Conservation (phyloP, 2,888 invertebrate genomes). For the Erannis defoliaria region DNA sequence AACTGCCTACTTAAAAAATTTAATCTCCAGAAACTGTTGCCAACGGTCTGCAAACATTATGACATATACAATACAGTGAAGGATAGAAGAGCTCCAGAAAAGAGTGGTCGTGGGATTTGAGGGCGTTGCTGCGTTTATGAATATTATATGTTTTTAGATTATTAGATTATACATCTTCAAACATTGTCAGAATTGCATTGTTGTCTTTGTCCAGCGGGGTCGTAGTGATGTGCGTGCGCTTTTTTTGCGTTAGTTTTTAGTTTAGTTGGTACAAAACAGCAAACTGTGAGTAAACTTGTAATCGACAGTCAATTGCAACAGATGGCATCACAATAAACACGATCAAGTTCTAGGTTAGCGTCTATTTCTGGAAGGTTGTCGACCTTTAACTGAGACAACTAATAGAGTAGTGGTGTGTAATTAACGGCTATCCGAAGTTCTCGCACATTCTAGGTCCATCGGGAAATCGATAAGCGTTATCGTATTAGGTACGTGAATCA, state of each 20-base stretch:
- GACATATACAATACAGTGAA: not conserved
- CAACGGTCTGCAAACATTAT: not conserved
- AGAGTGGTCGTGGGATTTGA: too few relatives aligned
- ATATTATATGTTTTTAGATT: too few relatives aligned
- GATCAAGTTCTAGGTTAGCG: slow-evolving; percentile 57
- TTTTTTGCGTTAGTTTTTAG: too few relatives aligned
- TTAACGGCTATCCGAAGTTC: slow-evolving; percentile 27
- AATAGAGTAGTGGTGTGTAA: slow-evolving; percentile 30
- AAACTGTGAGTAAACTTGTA: slow-evolving; percentile 8
- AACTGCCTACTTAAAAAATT: not conserved
- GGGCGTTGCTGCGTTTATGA: too few relatives aligned
- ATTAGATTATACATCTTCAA: too few relatives aligned
- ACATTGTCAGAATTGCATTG: too few relatives aligned
- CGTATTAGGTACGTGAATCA: not conserved
- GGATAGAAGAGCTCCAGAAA: too few relatives aligned
- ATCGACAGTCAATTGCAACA: slow-evolving; percentile 16
- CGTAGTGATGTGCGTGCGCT: too few relatives aligned
- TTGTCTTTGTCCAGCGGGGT: too few relatives aligned
- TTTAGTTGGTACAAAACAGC: not conserved
- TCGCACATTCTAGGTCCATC: slow-evolving; percentile 23
- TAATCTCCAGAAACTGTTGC: not conserved
- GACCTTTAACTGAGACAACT: slow-evolving; percentile 34
- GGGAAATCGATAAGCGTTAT: slow-evolving; percentile 13
- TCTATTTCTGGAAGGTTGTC: slow-evolving; percentile 44
- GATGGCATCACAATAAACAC: slow-evolving; percentile 35